These are phyloP conservation scores for Pedicia rivosa DNA, from an alignment of 2,888 invertebrate genomes.

Conservation along the genomic window DNA sequence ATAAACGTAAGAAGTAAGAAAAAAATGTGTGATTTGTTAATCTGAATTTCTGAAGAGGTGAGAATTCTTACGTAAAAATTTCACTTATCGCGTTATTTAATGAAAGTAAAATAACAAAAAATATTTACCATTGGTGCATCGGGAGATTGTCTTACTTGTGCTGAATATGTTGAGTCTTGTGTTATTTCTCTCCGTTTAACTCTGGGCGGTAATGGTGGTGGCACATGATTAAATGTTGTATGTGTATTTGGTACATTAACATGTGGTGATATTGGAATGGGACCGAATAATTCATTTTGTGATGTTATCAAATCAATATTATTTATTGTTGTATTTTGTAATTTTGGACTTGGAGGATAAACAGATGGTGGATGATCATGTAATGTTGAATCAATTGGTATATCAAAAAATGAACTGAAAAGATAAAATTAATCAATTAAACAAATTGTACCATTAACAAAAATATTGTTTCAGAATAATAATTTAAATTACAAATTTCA, in stretches of 20 bases:
- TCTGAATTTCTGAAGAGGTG: no score
- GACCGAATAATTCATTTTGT: constrained; percentile 17
- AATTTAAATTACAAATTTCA: no score
- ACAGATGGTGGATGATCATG: constrained; percentile 8
- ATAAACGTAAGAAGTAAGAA: no score
- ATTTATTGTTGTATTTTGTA: not conserved
- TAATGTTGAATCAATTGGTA: no score
- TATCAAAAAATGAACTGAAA: no score
- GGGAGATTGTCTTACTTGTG: constrained; percentile 40
- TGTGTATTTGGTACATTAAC: constrained; percentile 29
- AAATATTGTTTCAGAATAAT: no score
- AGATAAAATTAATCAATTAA: no score
- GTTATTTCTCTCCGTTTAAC: constrained; percentile 24
- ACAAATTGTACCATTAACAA: no score
- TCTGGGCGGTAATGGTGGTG: constrained; percentile 27
- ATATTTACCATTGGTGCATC: constrained; percentile 41
- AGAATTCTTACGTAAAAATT: not conserved
- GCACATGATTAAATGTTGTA: constrained; percentile 22
- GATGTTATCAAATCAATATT: constrained; percentile 6
- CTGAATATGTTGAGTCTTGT: constrained; percentile 21
- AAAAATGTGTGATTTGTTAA: not conserved
- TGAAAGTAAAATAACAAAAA: no score
- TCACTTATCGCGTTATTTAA: no score
- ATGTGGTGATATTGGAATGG: constrained; percentile 29
- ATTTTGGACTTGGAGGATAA: constrained; percentile 11